Evolutionary conservation across 2,797 vertebrate species (phyloP).

Genomic region (Vireo griseus): DNA sequence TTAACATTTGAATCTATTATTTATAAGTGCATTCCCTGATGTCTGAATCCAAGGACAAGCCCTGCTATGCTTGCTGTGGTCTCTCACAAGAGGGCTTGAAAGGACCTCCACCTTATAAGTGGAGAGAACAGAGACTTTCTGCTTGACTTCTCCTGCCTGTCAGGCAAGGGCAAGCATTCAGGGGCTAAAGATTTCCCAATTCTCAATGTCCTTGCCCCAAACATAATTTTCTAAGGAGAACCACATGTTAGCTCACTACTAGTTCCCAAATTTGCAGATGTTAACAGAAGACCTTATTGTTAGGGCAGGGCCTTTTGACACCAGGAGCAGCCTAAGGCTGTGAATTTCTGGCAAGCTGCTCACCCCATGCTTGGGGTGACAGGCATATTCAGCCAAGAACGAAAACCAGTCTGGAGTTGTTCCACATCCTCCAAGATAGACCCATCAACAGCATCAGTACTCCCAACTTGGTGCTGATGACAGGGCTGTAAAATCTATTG

Average conservation of each 20-base stretch:
- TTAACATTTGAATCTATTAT: constrained; percentile 44
- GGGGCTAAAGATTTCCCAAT: neutral
- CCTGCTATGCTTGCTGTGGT: neutral
- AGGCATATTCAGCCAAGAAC: accelerated
- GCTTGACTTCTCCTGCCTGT: neutral
- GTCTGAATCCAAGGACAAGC: neutral
- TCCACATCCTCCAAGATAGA: neutral
- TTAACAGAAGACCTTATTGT: neutral
- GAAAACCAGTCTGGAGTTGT: neutral
- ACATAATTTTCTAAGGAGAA: neutral
- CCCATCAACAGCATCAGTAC: neutral
- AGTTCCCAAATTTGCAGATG: neutral
- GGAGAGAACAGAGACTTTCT: neutral
- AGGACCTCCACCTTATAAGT: neutral
- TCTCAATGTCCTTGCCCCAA: neutral
- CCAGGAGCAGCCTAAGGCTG: neutral
- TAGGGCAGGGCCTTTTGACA: neutral
- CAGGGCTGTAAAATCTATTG: neutral
- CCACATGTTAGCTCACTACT: neutral
- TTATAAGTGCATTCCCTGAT: constrained; percentile 20
- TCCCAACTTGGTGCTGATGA: neutral
- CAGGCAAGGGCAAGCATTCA: neutral
- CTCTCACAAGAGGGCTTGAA: neutral
- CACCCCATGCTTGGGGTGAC: accelerated
- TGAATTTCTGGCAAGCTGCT: neutral